Evolutionary conservation across 2,888 invertebrate genomes (phyloP), one percentile per base, ranked within the genome.

Genomic region (Argynnis bischoffii): DNA sequence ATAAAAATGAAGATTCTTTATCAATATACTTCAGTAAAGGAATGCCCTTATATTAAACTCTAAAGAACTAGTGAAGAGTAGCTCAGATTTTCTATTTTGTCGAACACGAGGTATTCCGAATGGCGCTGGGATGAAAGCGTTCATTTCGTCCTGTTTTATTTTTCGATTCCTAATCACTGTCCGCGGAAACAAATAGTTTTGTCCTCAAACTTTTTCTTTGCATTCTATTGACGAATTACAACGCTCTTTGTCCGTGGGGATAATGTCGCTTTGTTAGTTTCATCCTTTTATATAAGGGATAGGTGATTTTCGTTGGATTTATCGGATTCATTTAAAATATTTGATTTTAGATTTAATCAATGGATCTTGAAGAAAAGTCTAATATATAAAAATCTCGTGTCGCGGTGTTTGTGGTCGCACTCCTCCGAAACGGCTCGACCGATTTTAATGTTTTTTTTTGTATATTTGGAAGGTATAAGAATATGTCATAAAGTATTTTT

Each of bases 161-260:
- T 60, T 69, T 64, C 66, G 54, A 66, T 61, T 69, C 66, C 66
- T 64, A 71, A 71, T 69, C 67, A 71, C 59, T 69, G 69, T 67
- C 71, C 53, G 57, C 65, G 59, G 21, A 63, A 65, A 64, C 71
- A 69, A 69, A 71, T 66, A 69, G 60, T 64, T 63, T 16, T 41
- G 41, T 55, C 47, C 51, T 16, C 16, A 0, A 53, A 41, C 35
- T 41, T 69, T 71, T 69, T 64, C 21, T 54, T 66, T 63, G 55
- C 54, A 48, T 54, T 64, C 66, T 66, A 66, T 66, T 54, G 66
- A 69, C 55, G 53, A 63, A 41, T 60, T 60, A 64, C 55, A 16
- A 54, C n/a, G n/a, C 21, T 46, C 64, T 66, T 60, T 66, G 66
- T 64, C 67, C 65, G 66, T 26, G 46, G 64, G 51, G 18, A 65